Evolutionary conservation across 2,113 vertebrate species (phyloP), one percentile per base, ranked within the genome.

Genomic region (Aix galericulata): DNA sequence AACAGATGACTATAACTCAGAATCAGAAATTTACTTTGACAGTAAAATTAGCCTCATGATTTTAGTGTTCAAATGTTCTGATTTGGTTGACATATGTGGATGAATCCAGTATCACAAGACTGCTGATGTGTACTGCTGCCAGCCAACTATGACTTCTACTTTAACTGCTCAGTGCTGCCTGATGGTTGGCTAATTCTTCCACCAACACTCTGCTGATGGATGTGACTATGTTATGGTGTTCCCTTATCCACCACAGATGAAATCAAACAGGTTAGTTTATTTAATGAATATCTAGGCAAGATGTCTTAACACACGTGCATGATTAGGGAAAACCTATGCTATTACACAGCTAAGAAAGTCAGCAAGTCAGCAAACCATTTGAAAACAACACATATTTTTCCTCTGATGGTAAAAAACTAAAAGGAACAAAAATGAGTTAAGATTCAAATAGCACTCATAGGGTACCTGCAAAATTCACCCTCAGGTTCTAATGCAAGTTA

Each of bases 81-180:
- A 36, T 27, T 82, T 62, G 64, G 60, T 9, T 79, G 86, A 94
- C 86, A 86, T 77, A 95, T 75, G 91, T 12, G 50, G 85, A 86
- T 82, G 68, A 94, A 96, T 94, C 94, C 93, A 94, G 23, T 32
- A 55, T 90, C 58, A 74, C 82, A 91, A 95, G 66, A 10, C 8
- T 60, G 17, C 13, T 34, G 21, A 29, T 21, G 23, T 17, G 9
- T 63, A 52, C 7, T 18, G 20, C 5, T 71, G 46, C 38, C 66
- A 78, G 60, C 9, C 26, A 53, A 76, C 44, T 11, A 40, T 46
- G n/a, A 63, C n/a, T 42, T 44, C 26, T 82, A 5, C 4, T 89
- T 75, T 8, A 88, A 75, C 27, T 64, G 48, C 10, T 10, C 3
- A 6, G 26, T 32, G 36, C 21, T 78, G 46, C 23, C 40, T 79